phyloP scores from a whole-genome alignment of 2,113 vertebrate genomes.

The Saguinus midas region DNA sequence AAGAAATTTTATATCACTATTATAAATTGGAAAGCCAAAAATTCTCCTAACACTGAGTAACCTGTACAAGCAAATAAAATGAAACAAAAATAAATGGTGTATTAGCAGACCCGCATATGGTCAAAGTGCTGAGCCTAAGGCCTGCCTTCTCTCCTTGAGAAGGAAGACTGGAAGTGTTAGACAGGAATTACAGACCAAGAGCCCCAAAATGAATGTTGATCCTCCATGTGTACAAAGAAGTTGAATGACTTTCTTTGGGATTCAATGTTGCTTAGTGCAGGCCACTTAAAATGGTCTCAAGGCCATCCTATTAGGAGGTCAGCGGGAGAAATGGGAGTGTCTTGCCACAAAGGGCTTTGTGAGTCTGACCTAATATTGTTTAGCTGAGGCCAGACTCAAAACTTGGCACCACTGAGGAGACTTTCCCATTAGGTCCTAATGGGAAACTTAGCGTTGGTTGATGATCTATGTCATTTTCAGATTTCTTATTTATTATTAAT shows the following conservation, averaged over 20 bases:
- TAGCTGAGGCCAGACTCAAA: not conserved
- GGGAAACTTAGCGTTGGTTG: not conserved
- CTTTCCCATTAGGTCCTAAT: not conserved
- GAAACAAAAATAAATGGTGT: not conserved
- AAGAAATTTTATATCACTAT: not conserved
- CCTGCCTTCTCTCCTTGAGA: not conserved
- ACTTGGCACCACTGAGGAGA: not conserved
- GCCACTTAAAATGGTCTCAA: not conserved
- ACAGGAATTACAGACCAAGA: not conserved
- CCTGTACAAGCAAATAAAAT: not conserved
- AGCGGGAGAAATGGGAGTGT: not conserved
- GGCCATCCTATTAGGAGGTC: not conserved
- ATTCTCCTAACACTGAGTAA: not conserved
- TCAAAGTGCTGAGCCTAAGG: not conserved
- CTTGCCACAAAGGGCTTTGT: not conserved
- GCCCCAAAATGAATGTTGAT: not conserved
- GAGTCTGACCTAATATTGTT: not conserved
- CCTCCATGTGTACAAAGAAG: not conserved
- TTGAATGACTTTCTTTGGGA: not conserved
- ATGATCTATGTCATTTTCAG: constrained; percentile 19
- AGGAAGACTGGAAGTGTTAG: not conserved
- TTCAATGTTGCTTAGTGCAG: not conserved
- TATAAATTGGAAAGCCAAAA: not conserved
- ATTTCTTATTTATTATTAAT: constrained; percentile 51
- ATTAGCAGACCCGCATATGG: not conserved